Conservation (phyloP, 2,797 vertebrate genomes). For the Glossophaga mutica region DNA sequence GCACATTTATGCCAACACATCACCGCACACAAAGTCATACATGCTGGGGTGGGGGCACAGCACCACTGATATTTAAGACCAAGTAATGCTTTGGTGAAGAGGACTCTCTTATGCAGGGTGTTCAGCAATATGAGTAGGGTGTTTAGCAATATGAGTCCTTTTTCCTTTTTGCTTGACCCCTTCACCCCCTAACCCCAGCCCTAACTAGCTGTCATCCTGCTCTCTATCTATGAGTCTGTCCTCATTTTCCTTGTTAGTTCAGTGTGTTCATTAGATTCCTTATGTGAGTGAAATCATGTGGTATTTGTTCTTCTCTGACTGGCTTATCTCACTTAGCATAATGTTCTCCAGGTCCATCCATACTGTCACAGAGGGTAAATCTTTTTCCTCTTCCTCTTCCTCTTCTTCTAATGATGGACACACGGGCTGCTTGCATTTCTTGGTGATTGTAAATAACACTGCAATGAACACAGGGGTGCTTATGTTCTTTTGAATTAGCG, state of each 20-base stretch:
- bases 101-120: background rate
- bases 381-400: background rate
- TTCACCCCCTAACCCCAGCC: background rate
- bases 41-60: background rate
- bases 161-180: background rate
- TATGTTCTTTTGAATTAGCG: background rate
- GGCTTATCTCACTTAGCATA: background rate
- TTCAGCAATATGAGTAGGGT: background rate
- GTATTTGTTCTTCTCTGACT: too few species aligned
- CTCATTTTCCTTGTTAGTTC: background rate
- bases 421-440: background rate
- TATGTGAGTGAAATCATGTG: background rate
- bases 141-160: background rate
- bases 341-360: background rate
- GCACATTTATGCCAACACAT: background rate
- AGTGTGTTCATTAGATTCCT: background rate
- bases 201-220: background rate
- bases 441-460: background rate
- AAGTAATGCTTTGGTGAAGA: background rate
- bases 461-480: background rate
- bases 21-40: background rate
- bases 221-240: background rate
- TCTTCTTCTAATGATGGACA: too few species aligned
- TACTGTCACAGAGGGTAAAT: background rate
- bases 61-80: background rate